Conservation (phyloP, 2,113 vertebrate genomes). For the Galeopterus variegatus region DNA sequence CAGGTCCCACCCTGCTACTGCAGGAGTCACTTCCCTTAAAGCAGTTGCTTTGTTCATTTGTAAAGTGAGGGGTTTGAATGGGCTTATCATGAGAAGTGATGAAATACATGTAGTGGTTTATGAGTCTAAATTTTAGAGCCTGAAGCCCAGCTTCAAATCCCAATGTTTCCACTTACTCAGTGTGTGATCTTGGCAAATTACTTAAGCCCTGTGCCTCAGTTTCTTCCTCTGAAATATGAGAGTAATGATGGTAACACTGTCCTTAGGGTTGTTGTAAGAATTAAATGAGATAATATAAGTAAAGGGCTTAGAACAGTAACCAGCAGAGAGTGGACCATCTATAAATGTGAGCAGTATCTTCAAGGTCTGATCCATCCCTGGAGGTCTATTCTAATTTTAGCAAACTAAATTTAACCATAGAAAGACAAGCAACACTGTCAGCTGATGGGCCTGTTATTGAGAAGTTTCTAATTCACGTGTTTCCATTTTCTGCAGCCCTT, state of each 20-base stretch:
- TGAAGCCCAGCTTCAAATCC: not conserved
- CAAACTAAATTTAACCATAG: conserved; percentile 50
- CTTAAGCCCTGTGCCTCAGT: not conserved
- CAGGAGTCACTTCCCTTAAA: not conserved
- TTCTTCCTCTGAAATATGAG: conserved; percentile 39
- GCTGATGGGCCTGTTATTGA: conserved; percentile 54
- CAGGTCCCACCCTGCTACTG: not conserved
- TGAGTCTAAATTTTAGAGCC: not conserved
- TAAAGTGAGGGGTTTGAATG: not conserved
- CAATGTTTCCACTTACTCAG: not conserved
- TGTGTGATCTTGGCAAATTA: not conserved
- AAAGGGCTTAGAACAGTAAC: not conserved
- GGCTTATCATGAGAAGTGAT: not conserved
- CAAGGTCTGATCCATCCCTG: not conserved
- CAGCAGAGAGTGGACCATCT: not conserved
- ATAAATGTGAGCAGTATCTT: not conserved
- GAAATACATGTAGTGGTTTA: not conserved
- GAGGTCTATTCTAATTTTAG: not conserved
- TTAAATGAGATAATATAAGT: not conserved
- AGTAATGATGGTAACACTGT: not conserved
- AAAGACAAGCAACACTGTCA: conserved; percentile 67
- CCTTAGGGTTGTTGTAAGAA: not conserved
- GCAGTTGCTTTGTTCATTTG: conserved; percentile 3
- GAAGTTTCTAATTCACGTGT: conserved; percentile 83
- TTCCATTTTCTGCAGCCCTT: conserved; percentile 84